Conservation (phyloP, 1,140 invertebrate genomes). For the Pseudomyrmex sp. region DNA sequence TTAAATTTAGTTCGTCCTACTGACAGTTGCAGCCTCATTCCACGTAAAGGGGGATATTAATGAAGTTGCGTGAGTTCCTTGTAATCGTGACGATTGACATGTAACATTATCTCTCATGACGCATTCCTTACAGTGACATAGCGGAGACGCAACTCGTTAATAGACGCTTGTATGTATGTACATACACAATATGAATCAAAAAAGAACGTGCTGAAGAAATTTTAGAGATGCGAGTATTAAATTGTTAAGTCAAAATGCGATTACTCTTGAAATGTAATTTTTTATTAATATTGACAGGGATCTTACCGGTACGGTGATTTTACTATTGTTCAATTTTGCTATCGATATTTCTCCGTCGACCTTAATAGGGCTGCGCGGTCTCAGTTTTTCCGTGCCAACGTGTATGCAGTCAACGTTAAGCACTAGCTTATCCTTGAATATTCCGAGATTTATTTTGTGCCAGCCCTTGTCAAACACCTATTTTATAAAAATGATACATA, state of each 20-base stretch:
- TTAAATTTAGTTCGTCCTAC: slow-evolving; percentile 60
- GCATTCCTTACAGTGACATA: slow-evolving; percentile 24
- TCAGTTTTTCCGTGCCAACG: slow-evolving; percentile 82
- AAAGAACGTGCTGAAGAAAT: neutral
- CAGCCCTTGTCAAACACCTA: slow-evolving; percentile 90
- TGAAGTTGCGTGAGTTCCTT: slow-evolving; percentile 66
- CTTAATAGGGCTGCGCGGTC: slow-evolving; percentile 87
- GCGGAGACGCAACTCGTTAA: slow-evolving; percentile 9
- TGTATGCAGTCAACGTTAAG: slow-evolving; percentile 90
- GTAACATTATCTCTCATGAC: slow-evolving; percentile 41
- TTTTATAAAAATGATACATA: slow-evolving; percentile 1
- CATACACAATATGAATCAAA: neutral
- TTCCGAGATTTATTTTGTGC: slow-evolving; percentile 93
- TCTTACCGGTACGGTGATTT: slow-evolving; percentile 88
- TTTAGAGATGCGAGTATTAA: neutral
- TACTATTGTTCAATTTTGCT: slow-evolving; percentile 86
- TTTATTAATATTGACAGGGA: slow-evolving; percentile 5
- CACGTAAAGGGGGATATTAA: slow-evolving; percentile 55
- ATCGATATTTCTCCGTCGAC: slow-evolving; percentile 89
- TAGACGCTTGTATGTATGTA: neutral
- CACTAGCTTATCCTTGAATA: slow-evolving; percentile 88
- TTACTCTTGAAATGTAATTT: neutral
- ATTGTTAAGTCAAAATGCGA: neutral
- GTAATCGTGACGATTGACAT: slow-evolving; percentile 58
- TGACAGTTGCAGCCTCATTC: slow-evolving; percentile 53